Evolutionary conservation across 2,113 vertebrate genomes (phyloP), one percentile per base, ranked within the genome.

Genomic region (Donacobius atricapilla): DNA sequence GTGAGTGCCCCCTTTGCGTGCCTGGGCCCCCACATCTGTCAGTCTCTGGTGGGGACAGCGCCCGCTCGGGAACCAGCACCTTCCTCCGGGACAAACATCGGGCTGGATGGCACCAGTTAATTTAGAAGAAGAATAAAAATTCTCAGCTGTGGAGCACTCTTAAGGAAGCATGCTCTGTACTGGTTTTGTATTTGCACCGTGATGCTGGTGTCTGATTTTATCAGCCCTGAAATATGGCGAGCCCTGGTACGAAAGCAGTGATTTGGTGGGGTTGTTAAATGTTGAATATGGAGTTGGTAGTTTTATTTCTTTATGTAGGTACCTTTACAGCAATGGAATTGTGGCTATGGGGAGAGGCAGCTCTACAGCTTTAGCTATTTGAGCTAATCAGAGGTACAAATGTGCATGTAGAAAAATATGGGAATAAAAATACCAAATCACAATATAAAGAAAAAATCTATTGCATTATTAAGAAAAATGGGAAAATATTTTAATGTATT

Each of bases 1-100:
- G 66, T 69, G 51, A 85, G 72, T 64, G 75, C 35, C 82, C 80
- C 94, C 82, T 94, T 90, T 95, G 95, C 95, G 95, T 42, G 75
- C 70, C 80, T 35, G 65, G 71, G 90, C 81, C 89, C 42, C 84
- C 94, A 89, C 95, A 97, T 97, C 96, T 97, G 96, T 86, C 93
- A 93, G 86, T 58, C 64, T 78, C 54, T 7, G 20, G 9, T 37
- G 17, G 77, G 48, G 57, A 78, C n/a, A 75, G 48, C 22, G 5
- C 65, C 64, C 8, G 6, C 76, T 89, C 61, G 89, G 90, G 92
- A 96, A 79, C 47, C 14, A 4, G 39, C 40, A 82, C 48, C 79
- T 92, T 86, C 68, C 78, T 92, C 58, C 69, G 40, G 81, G 17
- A 45, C 66, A 84, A 71, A 83, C 83, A 53, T 87, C 9, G 21